Percentiles rank a stretch among this genome's conserved stretches.
Evolutionary conservation across 1,140 invertebrate species (phyloP).

Genomic region (Macrobrachium nipponense): DNA sequence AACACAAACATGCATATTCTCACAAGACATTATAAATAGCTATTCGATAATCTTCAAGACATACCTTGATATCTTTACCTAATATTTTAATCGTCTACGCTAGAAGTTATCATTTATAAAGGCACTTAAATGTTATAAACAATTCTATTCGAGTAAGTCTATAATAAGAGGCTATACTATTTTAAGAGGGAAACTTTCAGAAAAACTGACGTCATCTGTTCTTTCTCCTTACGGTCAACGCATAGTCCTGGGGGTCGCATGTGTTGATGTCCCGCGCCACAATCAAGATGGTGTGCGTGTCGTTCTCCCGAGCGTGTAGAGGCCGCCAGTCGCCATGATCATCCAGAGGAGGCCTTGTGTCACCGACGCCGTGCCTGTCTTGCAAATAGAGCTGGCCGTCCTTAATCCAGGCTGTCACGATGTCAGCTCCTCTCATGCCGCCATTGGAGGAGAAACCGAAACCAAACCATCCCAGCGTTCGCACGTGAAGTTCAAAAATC

Average conservation of each 20-base stretch:
- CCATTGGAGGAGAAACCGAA: constrained; percentile 80
- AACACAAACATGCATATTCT: too few relatives aligned
- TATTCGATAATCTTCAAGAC: too few relatives aligned
- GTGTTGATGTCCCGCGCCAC: constrained; percentile 49
- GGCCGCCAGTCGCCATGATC: constrained; percentile 41
- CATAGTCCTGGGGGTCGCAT: constrained; percentile 59
- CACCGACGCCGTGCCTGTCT: constrained; percentile 40
- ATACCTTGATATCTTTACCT: too few relatives aligned
- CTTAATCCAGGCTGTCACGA: constrained; percentile 68
- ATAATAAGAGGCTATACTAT: not conserved
- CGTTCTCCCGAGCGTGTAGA: constrained; percentile 59
- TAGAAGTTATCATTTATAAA: too few relatives aligned
- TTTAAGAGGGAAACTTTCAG: not conserved
- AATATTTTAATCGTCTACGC: too few relatives aligned
- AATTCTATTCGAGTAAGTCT: not conserved
- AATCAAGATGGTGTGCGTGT: constrained; percentile 60
- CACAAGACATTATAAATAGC: too few relatives aligned
- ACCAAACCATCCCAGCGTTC: constrained; percentile 79
- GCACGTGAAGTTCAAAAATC: constrained; percentile 69
- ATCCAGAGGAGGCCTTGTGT: constrained; percentile 51
- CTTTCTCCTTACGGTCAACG: constrained; percentile 49
- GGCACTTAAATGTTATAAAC: too few relatives aligned
- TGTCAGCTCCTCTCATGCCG: constrained; percentile 82
- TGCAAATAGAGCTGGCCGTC: constrained; percentile 47
- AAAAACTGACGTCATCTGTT: constrained; percentile 63